Percentiles rank a stretch among this genome's conserved stretches.
phyloP scores from a whole-genome alignment of 2,113 vertebrate species.

The Fulmarus glacialis region DNA sequence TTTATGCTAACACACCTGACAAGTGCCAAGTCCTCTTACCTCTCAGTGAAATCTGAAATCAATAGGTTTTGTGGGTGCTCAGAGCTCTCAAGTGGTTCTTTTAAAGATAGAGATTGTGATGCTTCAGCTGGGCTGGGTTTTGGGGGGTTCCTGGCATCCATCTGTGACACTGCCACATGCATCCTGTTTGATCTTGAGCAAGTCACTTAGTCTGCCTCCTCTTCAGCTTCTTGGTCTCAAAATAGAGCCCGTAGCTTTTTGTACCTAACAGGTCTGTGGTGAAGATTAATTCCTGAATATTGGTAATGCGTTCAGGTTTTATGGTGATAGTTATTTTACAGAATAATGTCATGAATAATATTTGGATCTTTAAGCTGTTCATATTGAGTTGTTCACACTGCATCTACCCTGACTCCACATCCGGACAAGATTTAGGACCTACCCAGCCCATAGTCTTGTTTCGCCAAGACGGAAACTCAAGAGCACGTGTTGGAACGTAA shows the following conservation, averaged over 20 bases:
- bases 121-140: neutral
- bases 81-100: neutral
- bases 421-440: neutral
- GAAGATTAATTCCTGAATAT: neutral
- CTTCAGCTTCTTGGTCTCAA: neutral
- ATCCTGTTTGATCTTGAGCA: neutral
- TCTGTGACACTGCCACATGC: neutral
- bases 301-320: neutral
- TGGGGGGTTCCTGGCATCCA: neutral
- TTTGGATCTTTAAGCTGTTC: neutral
- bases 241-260: neutral
- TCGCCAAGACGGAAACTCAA: neutral
- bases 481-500: neutral
- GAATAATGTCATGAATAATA: neutral
- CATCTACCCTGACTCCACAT: neutral
- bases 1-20: constrained; percentile 2
- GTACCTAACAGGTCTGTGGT: neutral
- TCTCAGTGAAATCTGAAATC: neutral
- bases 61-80: neutral
- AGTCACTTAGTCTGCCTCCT: neutral
- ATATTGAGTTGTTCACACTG: neutral
- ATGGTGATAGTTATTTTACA: neutral
- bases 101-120: neutral
- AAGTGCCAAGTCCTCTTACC: neutral
- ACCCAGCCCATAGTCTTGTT: neutral